Evolutionary conservation across 1,140 invertebrate genomes (phyloP), one percentile per base, ranked within the genome.

Genomic region (Camponotus vicinus): DNA sequence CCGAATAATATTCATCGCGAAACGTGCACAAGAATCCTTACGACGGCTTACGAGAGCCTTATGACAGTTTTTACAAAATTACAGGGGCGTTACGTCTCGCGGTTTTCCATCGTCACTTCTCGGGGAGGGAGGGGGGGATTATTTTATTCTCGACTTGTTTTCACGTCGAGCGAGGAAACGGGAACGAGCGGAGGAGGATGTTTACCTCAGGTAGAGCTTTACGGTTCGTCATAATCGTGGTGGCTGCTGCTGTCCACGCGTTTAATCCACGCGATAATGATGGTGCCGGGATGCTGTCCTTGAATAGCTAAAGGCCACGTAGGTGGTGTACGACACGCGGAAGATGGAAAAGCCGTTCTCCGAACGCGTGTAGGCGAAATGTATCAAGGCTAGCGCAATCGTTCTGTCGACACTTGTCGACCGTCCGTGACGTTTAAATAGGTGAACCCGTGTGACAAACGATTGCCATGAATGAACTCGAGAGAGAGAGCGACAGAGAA

Each of bases 311-410:
- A 80, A 87, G 88, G 87, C 86, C 89, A 87, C 89, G 92, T 94
- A 92, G 93, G 93, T 92, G 93, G 93, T 92, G 93, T 91, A 89
- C 85, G 91, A 87, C 90, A 94, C 92, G 92, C 94, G 93, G 93
- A 94, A 94, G 94, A 94, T 94, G 92, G 91, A 94, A 94, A 94
- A 94, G 92, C 90, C 90, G 91, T 91, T 92, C 89, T 89, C 90
- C 89, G 73, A 49, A 57, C 83, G 89, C 85, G 93, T 87, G 94
- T 94, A 90, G 94, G 94, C 94, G 93, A 93, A 95, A 93, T 93
- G 90, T 95, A 95, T 95, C 94, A 94, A 95, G 94, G 94, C 92
- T 94, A 91, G 88, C 84, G 83, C 75, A 80, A 86, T 69, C 84
- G 90, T 89, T 90, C 86, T 87, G 89, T 90, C 89, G 88, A 89